phyloP scores from a whole-genome alignment of 35 echinoderm and acorn worm genomes.

The Ophiothrix spiculata region DNA sequence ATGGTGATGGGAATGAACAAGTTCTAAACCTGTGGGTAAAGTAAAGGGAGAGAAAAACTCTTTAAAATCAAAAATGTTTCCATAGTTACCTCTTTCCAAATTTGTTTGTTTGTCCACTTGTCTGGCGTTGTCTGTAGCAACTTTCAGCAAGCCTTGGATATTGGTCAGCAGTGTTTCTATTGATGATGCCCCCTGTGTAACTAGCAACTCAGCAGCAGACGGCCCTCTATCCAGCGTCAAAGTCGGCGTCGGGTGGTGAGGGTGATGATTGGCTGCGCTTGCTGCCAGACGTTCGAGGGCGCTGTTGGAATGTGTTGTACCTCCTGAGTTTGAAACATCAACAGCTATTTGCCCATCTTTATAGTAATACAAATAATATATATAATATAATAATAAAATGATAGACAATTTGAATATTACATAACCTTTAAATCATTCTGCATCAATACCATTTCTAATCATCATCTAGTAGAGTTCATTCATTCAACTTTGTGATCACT shows the following conservation, averaged over 20 bases:
- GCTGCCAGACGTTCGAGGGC: background rate
- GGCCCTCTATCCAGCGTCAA: conserved; percentile 18
- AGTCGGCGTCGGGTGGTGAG: conserved; percentile 16
- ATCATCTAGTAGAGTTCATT: too few species aligned
- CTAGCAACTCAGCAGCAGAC: conserved; percentile 26
- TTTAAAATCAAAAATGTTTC: too few species aligned
- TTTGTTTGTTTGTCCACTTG: conserved; percentile 94
- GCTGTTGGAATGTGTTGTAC: conserved; percentile 13
- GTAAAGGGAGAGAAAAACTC: too few species aligned
- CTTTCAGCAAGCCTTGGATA: conserved; percentile 94
- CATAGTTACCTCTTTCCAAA: conserved; percentile 81
- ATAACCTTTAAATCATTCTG: too few species aligned
- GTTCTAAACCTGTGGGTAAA: too few species aligned
- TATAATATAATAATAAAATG: too few species aligned
- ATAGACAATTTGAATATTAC: too few species aligned
- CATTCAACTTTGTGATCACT: too few species aligned
- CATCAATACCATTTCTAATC: too few species aligned
- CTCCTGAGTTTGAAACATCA: conserved; percentile 28
- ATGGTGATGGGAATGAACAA: too few species aligned
- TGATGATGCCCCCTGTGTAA: conserved; percentile 69
- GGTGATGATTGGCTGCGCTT: conserved; percentile 5
- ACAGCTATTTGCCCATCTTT: conserved; percentile 36
- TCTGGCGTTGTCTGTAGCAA: conserved; percentile 92
- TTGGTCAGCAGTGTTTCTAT: conserved; percentile 98
- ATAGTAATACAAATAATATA: background rate